Evolutionary conservation across 2,888 invertebrate genomes (phyloP), one percentile per base, ranked within the genome.

Genomic region (Zaprionus obscuricornis): DNA sequence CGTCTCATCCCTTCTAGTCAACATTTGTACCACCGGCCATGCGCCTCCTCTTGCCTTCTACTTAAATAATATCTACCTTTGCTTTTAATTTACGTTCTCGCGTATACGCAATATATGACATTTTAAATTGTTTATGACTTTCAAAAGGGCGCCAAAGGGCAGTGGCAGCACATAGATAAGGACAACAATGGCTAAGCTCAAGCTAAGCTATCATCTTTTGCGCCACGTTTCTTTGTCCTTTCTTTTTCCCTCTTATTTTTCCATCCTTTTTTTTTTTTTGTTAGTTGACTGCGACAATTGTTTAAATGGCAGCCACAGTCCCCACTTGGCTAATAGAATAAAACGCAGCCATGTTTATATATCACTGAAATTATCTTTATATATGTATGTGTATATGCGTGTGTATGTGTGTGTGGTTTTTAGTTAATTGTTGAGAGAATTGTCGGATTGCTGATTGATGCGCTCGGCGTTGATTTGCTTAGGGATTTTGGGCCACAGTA

Each of bases 51-150:
- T 13, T 6, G 3, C 11, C 22, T 36, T 29, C 13, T 37, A 46
- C 59, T 60, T 66, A 66, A 67, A 81, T 70, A 75, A 68, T 66
- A 66, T 75, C 59, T 59, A 63, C 51, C 66, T 59, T 36, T 31
- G 51, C 50, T 60, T 76, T 83, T 79, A 68, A 83, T 84, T 79
- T 79, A 66, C 84, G 46, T 70, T n/a, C n/a, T n/a, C 62, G 71
- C 86, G 67, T 76, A 79, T 74, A 68, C 78, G 83, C 78, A 71
- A 66, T 82, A 49, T 81, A 85, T 76, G 84, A 66, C 71, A 79
- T 85, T 81, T 81, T 85, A 81, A 81, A 81, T 85, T 81, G 86
- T 81, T 81, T 85, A 85, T 76, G 85, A 66, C 70, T 47, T 58
- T 43, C 59, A 58, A 37, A 69, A 60, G 70, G 45, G 47, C 59